Evolutionary conservation across 2,113 vertebrate genomes (phyloP), one percentile per base, ranked within the genome.

Genomic region (Myotis lucifugus): DNA sequence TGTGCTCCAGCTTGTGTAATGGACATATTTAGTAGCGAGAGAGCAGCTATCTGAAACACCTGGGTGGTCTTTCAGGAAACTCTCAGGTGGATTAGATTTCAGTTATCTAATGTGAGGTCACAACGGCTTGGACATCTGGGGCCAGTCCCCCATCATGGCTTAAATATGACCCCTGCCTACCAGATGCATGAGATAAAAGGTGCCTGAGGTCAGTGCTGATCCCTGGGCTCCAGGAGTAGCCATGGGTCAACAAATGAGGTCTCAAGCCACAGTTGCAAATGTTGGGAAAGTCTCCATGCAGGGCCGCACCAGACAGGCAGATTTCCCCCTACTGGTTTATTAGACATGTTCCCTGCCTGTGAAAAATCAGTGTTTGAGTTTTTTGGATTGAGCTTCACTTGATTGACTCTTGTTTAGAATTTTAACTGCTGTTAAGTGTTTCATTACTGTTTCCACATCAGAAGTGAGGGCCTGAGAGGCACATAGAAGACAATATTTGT

Each of bases 21-120:
- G 52, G 83, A 88, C 78, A 78, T 79, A 10, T 88, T 96, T 93
- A 92, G 88, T 85, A 92, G 77, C n/a, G 40, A 91, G 89, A 83
- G 69, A 67, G 64, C 73, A 93, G 94, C 74, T 74, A n/a, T 72
- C 54, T 92, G 94, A 95, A 97, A 95, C 46, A 96, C 93, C 90
- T 95, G 96, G 95, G 95, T 97, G 96, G 96, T 91, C 97, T 88
- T 81, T 13, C n/a, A 72, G 82, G 64, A 34, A 90, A 50, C 85
- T 95, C 96, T 70, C 79, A 93, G 89, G 78, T 92, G 70, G 79
- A 88, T 96, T 96, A 48, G 42, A 89, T 91, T 97, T 95, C 95
- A 97, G 34, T 89, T 96, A 94, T 69, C 88, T 88, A 91, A 93
- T 56, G 21, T 86, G 94, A 96, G 73, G 85, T 88, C 94, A 96